phyloP scores from a whole-genome alignment of 2,888 invertebrate genomes.

The Temnothorax rugatulus region DNA sequence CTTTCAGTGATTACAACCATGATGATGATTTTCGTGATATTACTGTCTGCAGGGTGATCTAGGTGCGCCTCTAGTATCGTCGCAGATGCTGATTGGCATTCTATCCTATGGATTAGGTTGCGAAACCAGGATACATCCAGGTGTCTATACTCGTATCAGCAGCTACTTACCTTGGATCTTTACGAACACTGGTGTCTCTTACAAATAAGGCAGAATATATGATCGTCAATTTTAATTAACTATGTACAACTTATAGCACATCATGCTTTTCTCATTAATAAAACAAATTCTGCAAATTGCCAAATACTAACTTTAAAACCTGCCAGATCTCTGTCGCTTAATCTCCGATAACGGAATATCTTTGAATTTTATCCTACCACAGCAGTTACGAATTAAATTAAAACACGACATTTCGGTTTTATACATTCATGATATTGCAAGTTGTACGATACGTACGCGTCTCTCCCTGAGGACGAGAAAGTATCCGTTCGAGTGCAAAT shows the following conservation, averaged over 20 bases:
- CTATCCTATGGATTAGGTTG: slow-evolving; percentile 89
- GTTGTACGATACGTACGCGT: not conserved
- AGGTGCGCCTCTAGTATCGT: slow-evolving; percentile 88
- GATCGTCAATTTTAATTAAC: slow-evolving; percentile 20
- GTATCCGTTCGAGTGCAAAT: slow-evolving; percentile 19
- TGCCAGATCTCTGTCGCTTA: not conserved
- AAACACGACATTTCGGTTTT: not conserved
- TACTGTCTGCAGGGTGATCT: slow-evolving; percentile 87
- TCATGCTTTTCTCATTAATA: slow-evolving; percentile 9
- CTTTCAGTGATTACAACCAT: slow-evolving; percentile 57
- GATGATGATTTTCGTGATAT: slow-evolving; percentile 51
- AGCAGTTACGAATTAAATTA: slow-evolving; percentile 14
- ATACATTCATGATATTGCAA: not conserved
- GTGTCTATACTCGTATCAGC: slow-evolving; percentile 88
- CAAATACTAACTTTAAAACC: slow-evolving; percentile 18
- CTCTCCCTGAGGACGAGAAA: slow-evolving; percentile 31
- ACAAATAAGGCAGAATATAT: not conserved
- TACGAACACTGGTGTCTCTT: slow-evolving; percentile 60
- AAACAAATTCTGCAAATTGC: not conserved
- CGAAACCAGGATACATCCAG: slow-evolving; percentile 87
- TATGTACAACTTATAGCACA: not conserved
- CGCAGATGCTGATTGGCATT: slow-evolving; percentile 87
- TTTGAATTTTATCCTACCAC: not conserved
- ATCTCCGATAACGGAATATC: not conserved
- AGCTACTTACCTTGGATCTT: slow-evolving; percentile 72